Conservation (phyloP, 37 sponge, comb jelly and placozoan genomes). For the Tethya wilhelma region DNA sequence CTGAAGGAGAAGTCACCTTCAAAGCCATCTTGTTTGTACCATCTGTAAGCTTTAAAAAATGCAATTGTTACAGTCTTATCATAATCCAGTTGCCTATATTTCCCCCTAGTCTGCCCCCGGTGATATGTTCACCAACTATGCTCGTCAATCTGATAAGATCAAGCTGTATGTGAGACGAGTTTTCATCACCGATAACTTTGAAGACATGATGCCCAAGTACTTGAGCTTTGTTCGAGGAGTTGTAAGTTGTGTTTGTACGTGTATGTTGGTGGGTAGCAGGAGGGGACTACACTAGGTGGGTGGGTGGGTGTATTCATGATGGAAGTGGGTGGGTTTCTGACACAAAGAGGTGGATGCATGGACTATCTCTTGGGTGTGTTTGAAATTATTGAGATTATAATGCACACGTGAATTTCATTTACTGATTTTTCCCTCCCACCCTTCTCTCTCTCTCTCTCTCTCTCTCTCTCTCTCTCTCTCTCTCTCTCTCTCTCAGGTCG, state of each 20-base stretch:
- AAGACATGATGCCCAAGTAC: slow-evolving; percentile 97
- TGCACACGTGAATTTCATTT: too few species aligned
- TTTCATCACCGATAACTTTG: slow-evolving; percentile 98
- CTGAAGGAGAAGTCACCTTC: slow-evolving; percentile 99
- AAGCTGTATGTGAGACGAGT: slow-evolving; percentile 97
- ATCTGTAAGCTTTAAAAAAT: slow-evolving; percentile 29
- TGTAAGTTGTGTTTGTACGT: slow-evolving; percentile 42
- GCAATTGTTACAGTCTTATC: not conserved
- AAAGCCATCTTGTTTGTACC: slow-evolving; percentile 94
- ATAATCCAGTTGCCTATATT: not conserved
- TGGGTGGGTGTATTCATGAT: too few species aligned
- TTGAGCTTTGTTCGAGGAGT: slow-evolving; percentile 91
- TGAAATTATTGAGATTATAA: too few species aligned
- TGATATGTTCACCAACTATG: slow-evolving; percentile 85
- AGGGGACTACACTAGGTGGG: not conserved
- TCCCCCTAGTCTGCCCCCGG: slow-evolving; percentile 72
- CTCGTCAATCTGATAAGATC: slow-evolving; percentile 72
- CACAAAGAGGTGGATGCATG: too few species aligned
- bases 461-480: not conserved
- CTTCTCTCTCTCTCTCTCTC: not conserved
- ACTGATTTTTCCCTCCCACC: too few species aligned
- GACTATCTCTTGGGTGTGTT: too few species aligned
- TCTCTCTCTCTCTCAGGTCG: too few species aligned
- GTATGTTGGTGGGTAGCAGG: not conserved
- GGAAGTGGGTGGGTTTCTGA: too few species aligned